Conservation (phyloP, 2,113 vertebrate species). For the Bagarius yarrelli region DNA sequence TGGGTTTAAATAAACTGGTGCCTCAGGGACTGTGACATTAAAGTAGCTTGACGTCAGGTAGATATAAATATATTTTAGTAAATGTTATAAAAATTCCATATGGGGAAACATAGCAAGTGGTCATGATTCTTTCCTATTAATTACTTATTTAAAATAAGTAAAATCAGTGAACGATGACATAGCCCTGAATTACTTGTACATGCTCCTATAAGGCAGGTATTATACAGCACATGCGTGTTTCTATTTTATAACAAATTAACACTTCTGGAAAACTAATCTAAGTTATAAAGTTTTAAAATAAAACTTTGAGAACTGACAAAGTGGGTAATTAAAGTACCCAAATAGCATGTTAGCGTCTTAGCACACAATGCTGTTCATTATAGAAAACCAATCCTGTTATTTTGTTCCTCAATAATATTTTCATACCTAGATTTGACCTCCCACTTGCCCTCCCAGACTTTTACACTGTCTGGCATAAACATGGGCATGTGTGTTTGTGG, state of each 20-base stretch:
- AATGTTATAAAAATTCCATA: neutral
- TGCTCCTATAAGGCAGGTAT: neutral
- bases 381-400: constrained; percentile 20
- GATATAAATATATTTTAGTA: neutral
- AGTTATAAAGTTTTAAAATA: neutral
- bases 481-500: neutral
- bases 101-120: neutral
- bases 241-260: neutral
- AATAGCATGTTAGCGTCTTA: neutral
- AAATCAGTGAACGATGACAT: neutral
- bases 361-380: constrained; percentile 12
- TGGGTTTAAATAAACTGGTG: neutral
- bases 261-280: neutral
- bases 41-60: neutral
- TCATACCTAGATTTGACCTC: constrained; percentile 13
- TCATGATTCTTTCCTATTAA: neutral
- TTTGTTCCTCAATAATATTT: constrained; percentile 26
- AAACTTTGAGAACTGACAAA: neutral
- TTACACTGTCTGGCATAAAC: constrained; percentile 20
- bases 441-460: constrained; percentile 14
- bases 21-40: constrained; percentile 2
- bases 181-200: neutral
- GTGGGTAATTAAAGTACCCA: constrained; percentile 2
- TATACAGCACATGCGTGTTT: neutral
- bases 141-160: constrained; percentile 4